Evolutionary conservation across 2,888 invertebrate species (phyloP).

Genomic region (Harpalus rufipes): DNA sequence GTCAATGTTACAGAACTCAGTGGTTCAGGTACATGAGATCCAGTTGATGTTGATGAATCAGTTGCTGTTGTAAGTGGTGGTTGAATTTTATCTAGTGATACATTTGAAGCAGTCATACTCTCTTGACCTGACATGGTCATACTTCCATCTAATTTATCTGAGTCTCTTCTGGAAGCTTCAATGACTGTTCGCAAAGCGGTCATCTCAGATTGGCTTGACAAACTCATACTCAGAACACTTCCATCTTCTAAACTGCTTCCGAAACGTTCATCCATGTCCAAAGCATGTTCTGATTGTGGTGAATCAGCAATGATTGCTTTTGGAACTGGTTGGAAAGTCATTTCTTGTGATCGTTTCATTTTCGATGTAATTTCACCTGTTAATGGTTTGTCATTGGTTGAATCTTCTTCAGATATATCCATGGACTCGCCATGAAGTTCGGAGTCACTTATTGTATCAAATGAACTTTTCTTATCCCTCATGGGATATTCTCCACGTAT

Average conservation of each 20-base stretch:
- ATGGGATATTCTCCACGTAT: slow-evolving; percentile 67
- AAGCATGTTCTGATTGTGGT: slow-evolving; percentile 77
- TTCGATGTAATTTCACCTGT: slow-evolving; percentile 82
- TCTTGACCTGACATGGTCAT: slow-evolving; percentile 76
- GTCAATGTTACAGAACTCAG: slow-evolving; percentile 79
- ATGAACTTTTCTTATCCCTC: slow-evolving; percentile 64
- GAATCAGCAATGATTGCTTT: slow-evolving; percentile 77
- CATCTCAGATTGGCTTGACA: slow-evolving; percentile 80
- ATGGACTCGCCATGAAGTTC: slow-evolving; percentile 77
- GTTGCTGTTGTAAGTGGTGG: slow-evolving; percentile 69
- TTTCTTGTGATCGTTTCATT: slow-evolving; percentile 94
- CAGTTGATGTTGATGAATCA: slow-evolving; percentile 75
- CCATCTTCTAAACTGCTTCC: slow-evolving; percentile 81
- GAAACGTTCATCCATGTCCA: slow-evolving; percentile 78
- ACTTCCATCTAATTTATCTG: slow-evolving; percentile 76
- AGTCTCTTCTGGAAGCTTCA: slow-evolving; percentile 76
- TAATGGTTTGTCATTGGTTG: slow-evolving; percentile 76
- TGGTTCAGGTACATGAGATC: slow-evolving; percentile 72
- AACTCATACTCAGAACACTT: slow-evolving; percentile 80
- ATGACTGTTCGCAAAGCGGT: slow-evolving; percentile 76
- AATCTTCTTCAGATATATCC: slow-evolving; percentile 80
- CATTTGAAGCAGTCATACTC: slow-evolving; percentile 70
- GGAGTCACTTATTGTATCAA: slow-evolving; percentile 64
- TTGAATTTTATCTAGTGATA: slow-evolving; percentile 59
- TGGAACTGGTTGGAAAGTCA: slow-evolving; percentile 88